Conservation (phyloP, 2,113 vertebrate species). For the Zosterops japonicus region DNA sequence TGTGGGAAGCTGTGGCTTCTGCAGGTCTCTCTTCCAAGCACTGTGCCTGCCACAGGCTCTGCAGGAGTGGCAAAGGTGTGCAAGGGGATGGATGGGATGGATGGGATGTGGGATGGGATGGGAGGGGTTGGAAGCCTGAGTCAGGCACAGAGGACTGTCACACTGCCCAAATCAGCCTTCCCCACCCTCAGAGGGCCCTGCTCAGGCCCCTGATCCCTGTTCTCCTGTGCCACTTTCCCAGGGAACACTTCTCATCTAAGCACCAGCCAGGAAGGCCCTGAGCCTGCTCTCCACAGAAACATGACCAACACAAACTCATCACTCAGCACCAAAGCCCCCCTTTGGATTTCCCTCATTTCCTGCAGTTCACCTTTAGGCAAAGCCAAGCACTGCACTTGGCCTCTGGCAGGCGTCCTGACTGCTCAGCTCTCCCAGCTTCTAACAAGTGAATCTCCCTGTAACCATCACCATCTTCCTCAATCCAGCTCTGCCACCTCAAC, state of each 20-base stretch:
- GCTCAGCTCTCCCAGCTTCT: neutral
- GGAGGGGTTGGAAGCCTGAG: neutral
- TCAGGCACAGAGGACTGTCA: neutral
- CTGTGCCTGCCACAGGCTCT: neutral
- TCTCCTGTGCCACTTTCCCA: neutral
- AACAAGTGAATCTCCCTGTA: neutral
- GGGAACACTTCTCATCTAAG: neutral
- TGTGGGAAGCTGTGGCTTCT: neutral
- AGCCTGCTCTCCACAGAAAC: neutral
- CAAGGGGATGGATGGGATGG: neutral
- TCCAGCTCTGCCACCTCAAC: neutral
- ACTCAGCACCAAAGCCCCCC: neutral
- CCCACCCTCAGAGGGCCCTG: neutral
- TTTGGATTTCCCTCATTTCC: neutral
- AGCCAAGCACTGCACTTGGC: neutral
- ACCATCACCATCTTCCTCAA: neutral
- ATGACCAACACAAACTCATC: neutral
- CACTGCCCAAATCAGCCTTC: neutral
- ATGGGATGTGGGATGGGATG: neutral
- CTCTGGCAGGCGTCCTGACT: neutral
- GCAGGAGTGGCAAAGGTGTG: too few species aligned
- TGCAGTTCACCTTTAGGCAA: neutral
- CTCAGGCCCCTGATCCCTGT: neutral
- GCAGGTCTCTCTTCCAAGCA: neutral
- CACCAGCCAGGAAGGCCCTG: neutral